Evolutionary conservation across 1,140 invertebrate genomes (phyloP), one percentile per base, ranked within the genome.

Genomic region (Eumaeus atala): DNA sequence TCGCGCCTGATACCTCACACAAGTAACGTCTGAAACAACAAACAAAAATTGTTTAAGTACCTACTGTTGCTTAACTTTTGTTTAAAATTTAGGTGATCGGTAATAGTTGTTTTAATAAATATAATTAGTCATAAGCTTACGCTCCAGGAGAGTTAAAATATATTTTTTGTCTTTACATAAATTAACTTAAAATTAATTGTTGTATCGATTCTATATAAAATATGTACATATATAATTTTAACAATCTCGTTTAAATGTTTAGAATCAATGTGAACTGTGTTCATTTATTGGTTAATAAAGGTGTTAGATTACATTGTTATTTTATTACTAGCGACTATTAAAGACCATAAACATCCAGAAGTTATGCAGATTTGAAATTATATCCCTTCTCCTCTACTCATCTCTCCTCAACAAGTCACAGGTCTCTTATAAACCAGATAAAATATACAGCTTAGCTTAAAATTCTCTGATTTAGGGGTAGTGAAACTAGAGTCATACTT

Each of bases 261-360:
- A 54, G 47, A 67, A 58, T 64, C 56, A 48, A 71, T 74, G 70
- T 83, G 74, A 70, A 83, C 74, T 83, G 82, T 85, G 79, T 85
- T 84, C 81, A 84, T 74, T 76, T 70, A 76, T 72, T 73, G 67
- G 72, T 73, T 72, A 84, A 82, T 82, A 82, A 82, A 80, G 75
- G 77, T 84, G 54, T 79, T 82, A 84, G 80, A 72, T 64, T 59
- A 66, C 35, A 51, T 47, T n/a, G 53, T 40, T 52, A 47, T 62
- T 58, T 63, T 52, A 33, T 51, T 50, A n/a, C 14, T 35, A 42
- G 9, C 8, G 12, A 12, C 40, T 4, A 12, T 9, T 42, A 12
- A 16, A 3, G 10, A 9, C 37, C 2, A 3, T 38, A 38, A 1
- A 38, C 12, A n/a, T n/a, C n/a, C n/a, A n/a, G n/a, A n/a, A n/a